Percentiles rank a stretch among this genome's conserved stretches.
Conservation (phyloP, 2,797 vertebrate genomes). For the Syncerus caffer region DNA sequence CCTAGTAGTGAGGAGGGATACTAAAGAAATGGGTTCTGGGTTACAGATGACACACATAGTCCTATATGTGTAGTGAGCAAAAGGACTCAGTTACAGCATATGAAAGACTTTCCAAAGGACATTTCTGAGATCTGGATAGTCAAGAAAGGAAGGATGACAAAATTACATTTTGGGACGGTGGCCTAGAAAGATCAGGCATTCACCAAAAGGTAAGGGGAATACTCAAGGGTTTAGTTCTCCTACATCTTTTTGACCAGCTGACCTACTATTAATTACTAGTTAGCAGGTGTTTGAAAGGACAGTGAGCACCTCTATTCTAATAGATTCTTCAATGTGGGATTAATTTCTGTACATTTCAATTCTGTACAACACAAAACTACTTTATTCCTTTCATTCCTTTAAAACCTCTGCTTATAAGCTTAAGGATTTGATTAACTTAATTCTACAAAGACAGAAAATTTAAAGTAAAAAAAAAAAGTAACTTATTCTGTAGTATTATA, state of each 20-base stretch:
- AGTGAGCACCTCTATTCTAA: neutral
- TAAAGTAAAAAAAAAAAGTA: neutral
- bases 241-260: neutral
- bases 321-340: neutral
- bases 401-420: slow-evolving; percentile 41
- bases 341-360: slow-evolving; percentile 37
- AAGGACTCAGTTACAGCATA: neutral
- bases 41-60: neutral
- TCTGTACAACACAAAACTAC: neutral
- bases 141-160: neutral
- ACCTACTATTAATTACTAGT: neutral
- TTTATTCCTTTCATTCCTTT: slow-evolving; percentile 45
- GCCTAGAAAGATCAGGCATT: neutral
- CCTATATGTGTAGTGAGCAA: neutral
- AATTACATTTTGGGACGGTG: neutral
- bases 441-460: slow-evolving; percentile 15
- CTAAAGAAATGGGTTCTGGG: neutral
- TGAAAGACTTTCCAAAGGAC: neutral
- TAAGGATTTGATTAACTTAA: slow-evolving; percentile 45
- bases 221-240: neutral
- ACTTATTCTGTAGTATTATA: neutral
- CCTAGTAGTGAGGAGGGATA: neutral
- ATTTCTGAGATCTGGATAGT: neutral
- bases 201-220: neutral
- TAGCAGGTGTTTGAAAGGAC: neutral